Percentiles rank a stretch among this genome's conserved stretches.
These are phyloP conservation scores for Drosophila carrolli DNA, from an alignment of 1,140 invertebrate species.

Conservation along the genomic window DNA sequence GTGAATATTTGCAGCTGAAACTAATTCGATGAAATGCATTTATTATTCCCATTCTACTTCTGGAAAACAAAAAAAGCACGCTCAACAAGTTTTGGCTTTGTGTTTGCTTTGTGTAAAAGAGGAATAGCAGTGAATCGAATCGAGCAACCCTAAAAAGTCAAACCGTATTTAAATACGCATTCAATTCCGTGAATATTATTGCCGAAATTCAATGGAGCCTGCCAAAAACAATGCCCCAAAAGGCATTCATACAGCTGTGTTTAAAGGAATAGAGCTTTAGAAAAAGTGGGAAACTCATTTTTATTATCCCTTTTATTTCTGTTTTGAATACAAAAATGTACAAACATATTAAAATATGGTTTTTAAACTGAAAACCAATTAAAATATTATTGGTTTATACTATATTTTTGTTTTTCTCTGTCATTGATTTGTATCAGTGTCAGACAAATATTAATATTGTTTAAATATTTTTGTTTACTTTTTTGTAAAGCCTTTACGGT, in stretches of 20 bases:
- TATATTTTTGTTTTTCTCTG: too few species aligned
- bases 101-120: slow-evolving; percentile 2
- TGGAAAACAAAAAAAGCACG: slow-evolving; percentile 5
- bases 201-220: slow-evolving; percentile 20
- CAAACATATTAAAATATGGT: too few species aligned
- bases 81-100: slow-evolving; percentile 36
- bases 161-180: slow-evolving; percentile 5
- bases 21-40: slow-evolving; percentile 8
- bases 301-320: neutral
- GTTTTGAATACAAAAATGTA: too few species aligned
- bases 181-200: slow-evolving; percentile 5
- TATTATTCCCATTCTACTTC: slow-evolving; percentile 5
- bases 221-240: slow-evolving; percentile 24
- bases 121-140: neutral
- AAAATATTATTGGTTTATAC: too few species aligned
- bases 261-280: neutral
- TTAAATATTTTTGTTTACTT: too few species aligned
- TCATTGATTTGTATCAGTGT: too few species aligned
- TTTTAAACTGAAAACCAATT: too few species aligned
- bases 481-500: too few species aligned
- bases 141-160: slow-evolving; percentile 17
- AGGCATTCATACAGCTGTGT: slow-evolving; percentile 4
- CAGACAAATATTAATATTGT: too few species aligned
- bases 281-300: neutral
- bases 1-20: slow-evolving; percentile 2